Base-by-base conservation (phyloP, 2,888 invertebrate genomes). In the Aspidapion aeneum region DNA sequence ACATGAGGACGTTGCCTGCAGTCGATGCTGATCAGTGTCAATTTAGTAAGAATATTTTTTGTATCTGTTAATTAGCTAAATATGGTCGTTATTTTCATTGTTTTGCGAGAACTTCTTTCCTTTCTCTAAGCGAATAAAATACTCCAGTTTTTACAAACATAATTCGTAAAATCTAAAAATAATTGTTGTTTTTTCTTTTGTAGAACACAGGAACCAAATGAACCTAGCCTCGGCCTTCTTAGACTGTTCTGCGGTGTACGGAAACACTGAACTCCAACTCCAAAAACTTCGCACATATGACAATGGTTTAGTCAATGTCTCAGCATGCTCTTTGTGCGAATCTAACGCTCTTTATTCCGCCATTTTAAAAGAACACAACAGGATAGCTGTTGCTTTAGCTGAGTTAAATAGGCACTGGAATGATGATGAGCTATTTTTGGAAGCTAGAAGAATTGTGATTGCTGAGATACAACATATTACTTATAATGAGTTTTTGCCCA, bases 381-480 rank as follows among this genome's bases (percentile, higher is more conserved):
- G 92, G 19, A 84, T 94, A 56, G 91, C 91, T 1, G 85, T 87
- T 0, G 85, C 85, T 64, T 79, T 94, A 21, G 85, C 86, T 9
- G 81, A 86, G 17, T 77, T 90, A 62, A 94, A 94, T 74, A 84
- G 87, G 0, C 89, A 90, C 73, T 94, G 94, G 94, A 86, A 88
- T 64, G 93, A 93, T 74, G 86, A 90, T 50, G 86, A 85, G 0
- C 75, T 93, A 17, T 94, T 91, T 77, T 80, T 90, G 68, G 93
- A 94, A 77, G 84, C 91, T 1, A 84, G 90, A 58, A 82, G 91
- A 56, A 87, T 90, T 12, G 84, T 93, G 12, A 87, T 89, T 0
- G 91, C 93, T 0, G 85, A 91, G 76, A 87, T 94, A 51, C 94
- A 94, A 69, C 93, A 93, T 72, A 89, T 94, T 62, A 93, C 94